Percentiles rank a stretch among this genome's conserved stretches.
Evolutionary conservation across 1,140 invertebrate genomes (phyloP).

Genomic region (Pectinophora gossypiella): DNA sequence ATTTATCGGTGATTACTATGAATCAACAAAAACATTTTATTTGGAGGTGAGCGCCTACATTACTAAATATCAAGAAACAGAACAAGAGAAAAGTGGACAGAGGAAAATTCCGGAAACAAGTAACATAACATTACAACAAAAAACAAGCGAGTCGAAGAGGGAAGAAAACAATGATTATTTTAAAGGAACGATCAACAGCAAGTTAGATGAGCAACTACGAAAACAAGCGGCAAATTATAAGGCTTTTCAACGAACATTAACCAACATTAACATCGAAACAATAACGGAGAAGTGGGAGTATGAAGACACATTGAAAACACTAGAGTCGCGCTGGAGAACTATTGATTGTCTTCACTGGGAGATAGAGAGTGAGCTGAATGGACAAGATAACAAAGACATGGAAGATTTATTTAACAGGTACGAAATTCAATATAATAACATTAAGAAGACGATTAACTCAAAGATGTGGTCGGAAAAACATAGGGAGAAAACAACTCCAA

Average conservation of each 20-base stretch:
- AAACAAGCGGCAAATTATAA: constrained; percentile 4
- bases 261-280: not conserved
- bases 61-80: too few species aligned
- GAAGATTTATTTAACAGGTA: not conserved
- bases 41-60: too few species aligned
- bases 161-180: too few species aligned
- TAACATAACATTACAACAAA: too few species aligned
- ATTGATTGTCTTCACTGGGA: not conserved
- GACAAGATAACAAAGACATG: not conserved
- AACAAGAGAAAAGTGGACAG: too few species aligned
- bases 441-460: not conserved
- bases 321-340: not conserved
- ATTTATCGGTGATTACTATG: too few species aligned
- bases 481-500: not conserved
- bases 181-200: too few species aligned
- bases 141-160: too few species aligned
- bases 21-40: too few species aligned
- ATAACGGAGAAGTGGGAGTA: not conserved
- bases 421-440: not conserved
- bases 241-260: not conserved
- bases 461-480: constrained; percentile 6
- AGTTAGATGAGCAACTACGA: not conserved
- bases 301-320: constrained; percentile 2
- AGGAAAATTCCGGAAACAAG: too few species aligned
- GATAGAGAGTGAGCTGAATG: constrained; percentile 1